phyloP scores from a whole-genome alignment of 2,888 invertebrate genomes.

The Nephrotoma appendiculata region DNA sequence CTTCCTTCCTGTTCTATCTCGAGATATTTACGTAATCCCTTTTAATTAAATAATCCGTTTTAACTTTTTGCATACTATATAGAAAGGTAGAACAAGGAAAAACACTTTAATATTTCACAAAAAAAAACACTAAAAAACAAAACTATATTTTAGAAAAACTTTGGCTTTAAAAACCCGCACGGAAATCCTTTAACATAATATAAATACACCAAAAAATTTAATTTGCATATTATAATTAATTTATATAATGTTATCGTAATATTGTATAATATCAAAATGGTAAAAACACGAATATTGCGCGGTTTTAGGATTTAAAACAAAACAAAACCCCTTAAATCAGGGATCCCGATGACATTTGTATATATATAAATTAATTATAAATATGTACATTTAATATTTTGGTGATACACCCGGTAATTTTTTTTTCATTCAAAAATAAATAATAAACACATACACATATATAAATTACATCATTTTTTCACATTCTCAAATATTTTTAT shows the following conservation, averaged over 20 bases:
- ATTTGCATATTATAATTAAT: neutral
- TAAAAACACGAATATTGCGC: neutral
- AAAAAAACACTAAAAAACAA: neutral
- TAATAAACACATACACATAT: neutral
- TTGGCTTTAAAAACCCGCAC: neutral
- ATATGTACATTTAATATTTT: neutral
- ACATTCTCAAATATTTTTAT: neutral
- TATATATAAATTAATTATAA: neutral
- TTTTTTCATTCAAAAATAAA: neutral
- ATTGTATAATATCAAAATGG: neutral
- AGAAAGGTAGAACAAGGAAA: neutral
- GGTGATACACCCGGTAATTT: neutral
- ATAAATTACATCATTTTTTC: neutral
- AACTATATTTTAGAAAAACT: neutral
- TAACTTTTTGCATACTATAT: neutral
- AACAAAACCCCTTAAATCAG: neutral
- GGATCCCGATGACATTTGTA: neutral
- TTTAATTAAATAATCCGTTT: neutral
- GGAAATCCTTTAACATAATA: neutral
- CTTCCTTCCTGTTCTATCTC: neutral
- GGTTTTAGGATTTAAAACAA: neutral
- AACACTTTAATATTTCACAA: neutral
- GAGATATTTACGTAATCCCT: neutral
- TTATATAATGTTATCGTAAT: neutral
- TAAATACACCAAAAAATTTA: neutral